Evolutionary conservation across 2,888 invertebrate species (phyloP).

Genomic region (Dichetophora obliterata): DNA sequence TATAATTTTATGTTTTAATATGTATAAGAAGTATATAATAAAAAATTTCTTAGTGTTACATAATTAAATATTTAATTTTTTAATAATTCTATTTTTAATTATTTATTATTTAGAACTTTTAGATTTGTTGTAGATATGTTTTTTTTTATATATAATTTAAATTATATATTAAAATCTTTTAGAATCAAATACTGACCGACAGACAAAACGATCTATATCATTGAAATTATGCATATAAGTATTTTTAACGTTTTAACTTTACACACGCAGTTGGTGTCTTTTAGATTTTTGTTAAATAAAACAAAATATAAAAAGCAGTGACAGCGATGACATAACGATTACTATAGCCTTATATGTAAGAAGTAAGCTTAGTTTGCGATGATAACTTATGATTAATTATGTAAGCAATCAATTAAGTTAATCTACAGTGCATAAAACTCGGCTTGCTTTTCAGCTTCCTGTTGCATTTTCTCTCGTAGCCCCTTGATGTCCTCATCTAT

Average conservation of each 20-base stretch:
- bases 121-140: not conserved
- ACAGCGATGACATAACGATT: not conserved
- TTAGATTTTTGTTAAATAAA: too few relatives aligned
- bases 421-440: slow-evolving; percentile 60
- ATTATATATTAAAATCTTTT: not conserved
- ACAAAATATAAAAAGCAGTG: too few relatives aligned
- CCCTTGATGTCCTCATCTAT: slow-evolving; percentile 87
- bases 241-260: too few relatives aligned
- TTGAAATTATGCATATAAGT: not conserved
- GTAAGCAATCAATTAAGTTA: slow-evolving; percentile 1
- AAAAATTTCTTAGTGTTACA: not conserved
- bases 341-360: not conserved
- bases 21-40: not conserved
- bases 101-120: too few relatives aligned
- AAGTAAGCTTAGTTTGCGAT: slow-evolving; percentile 2
- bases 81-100: not conserved
- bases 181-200: not conserved
- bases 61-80: not conserved
- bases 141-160: not conserved
- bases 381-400: slow-evolving; percentile 7
- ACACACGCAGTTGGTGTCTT: too few relatives aligned
- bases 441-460: slow-evolving; percentile 68
- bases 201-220: slow-evolving; percentile 18
- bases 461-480: slow-evolving; percentile 84
- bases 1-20: not conserved